Base-by-base conservation (phyloP, 2,888 invertebrate genomes). In the Coelopa pilipes region DNA sequence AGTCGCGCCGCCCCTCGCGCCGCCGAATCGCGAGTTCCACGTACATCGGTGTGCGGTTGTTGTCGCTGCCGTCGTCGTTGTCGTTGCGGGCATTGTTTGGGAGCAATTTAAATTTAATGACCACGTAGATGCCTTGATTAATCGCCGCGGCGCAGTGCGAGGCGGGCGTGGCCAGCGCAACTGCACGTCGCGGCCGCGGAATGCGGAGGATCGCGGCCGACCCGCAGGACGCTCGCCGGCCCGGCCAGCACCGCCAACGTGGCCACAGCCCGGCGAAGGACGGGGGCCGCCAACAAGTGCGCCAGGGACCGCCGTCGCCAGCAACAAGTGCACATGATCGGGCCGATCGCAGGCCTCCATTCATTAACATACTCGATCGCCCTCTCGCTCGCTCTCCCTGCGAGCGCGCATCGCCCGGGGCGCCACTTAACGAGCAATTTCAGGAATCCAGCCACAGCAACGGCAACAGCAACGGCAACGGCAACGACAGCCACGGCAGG, bases 371-470 rank as follows among this genome's bases (percentile, higher is more conserved):
- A 45, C 65, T 45, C 65, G 65, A 17, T 45, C 46, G 34, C 34
- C n/a, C n/a, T n/a, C n/a, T n/a, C n/a, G n/a, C n/a, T n/a, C n/a
- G n/a, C n/a, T n/a, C 34, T 34, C 34, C 2, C 34, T 59, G 57
- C 5, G 13, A 34, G 34, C 34, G 34, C 3, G 15, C 45, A 55
- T 46, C 12, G 72, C 72, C 72, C 46, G 47, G 46, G 65, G 72
- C 72, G 66, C 65, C 72, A 72, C 57, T 65, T 72, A 72, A 72
- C 47, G 45, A 72, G 66, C 65, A 53, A 72, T 72, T 65, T 59
- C 55, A 65, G 62, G 34, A 65, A 72, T 66, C 17, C 66, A n/a
- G 46, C 55, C 24, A 46, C 34, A 9, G 21, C 24, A 55, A 4
- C 34, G 15, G 57, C 55, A 45, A 55, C 45, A 55, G 47, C 59